Evolutionary conservation across 2,797 vertebrate species (phyloP).

Genomic region (Etheostoma perlongum): DNA sequence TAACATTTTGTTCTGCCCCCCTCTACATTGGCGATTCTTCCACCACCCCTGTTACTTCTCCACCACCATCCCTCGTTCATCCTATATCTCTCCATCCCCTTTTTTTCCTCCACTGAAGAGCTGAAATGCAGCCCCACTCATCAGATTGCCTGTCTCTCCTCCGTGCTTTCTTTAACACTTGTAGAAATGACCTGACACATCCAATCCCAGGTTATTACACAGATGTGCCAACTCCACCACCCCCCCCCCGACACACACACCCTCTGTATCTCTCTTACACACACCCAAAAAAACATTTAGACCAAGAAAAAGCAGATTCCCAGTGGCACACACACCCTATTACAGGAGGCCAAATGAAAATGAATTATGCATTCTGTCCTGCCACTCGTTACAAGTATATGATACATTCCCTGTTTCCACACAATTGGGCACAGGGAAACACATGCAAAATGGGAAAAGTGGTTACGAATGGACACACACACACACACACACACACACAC

Average conservation of each 20-base stretch:
- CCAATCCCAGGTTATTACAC: conserved; percentile 86
- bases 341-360: conserved; percentile 84
- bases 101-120: conserved; percentile 52
- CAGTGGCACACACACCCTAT: conserved; percentile 60
- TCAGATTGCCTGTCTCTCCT: conserved; percentile 80
- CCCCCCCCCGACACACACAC: background rate
- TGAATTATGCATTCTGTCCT: conserved; percentile 84
- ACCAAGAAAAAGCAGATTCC: conserved; percentile 49
- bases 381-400: conserved; percentile 77
- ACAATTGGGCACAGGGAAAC: conserved; percentile 64
- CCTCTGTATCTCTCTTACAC: background rate
- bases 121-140: conserved; percentile 62
- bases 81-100: conserved; percentile 3
- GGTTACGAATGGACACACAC: background rate
- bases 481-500: background rate
- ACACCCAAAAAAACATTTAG: conserved; percentile 30
- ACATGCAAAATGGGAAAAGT: conserved; percentile 54
- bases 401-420: conserved; percentile 74
- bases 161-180: conserved; percentile 85
- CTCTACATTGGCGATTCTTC: conserved; percentile 19
- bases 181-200: conserved; percentile 89
- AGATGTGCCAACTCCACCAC: conserved; percentile 75
- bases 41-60: conserved; percentile 17
- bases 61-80: conserved; percentile 13
- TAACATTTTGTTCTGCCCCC: background rate